Evolutionary conservation across 2,888 invertebrate species (phyloP), one percentile per base, ranked within the genome.

Genomic region (Philonicus albiceps): DNA sequence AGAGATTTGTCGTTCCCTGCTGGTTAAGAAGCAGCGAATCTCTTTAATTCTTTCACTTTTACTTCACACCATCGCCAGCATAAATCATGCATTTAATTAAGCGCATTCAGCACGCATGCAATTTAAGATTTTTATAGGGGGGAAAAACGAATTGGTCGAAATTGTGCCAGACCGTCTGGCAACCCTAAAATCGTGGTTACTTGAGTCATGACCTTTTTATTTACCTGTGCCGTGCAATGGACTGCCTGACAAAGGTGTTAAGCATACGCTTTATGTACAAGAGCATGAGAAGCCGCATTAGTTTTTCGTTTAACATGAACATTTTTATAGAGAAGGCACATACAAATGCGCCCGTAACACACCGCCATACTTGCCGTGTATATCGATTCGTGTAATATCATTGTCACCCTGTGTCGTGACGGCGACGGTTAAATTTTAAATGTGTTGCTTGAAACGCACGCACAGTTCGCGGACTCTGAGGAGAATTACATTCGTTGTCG

Each of bases 391-490:
- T 13, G 43, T 7, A 19, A 4, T 8, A 27, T 22, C 64, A 22
- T 27, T 27, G 64, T 64, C 64, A 64, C 64, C 64, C 64, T 64
- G 64, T 64, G 22, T 27, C 7, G 64, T 49, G 81, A 81, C 7
- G 81, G 64, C 81, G 81, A 81, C 81, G 81, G 81, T 81, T 81
- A 81, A 3, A 55, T 81, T 81, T 81, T 53, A 81, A 81, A 55
- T 81, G 81, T 81, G 55, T 53, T 27, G 34, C 31, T 34, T 1
- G 64, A 55, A n/a, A 64, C 34, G 53, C 81, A 53, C 34, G 81
- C n/a, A 74, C 34, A 31, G 27, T 19, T 34, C 31, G 74, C 74
- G 27, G n/a, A 31, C 31, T 40, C n/a, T n/a, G 37, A 76, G 34
- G 76, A 49, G 78, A 78, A 78, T 30, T 78, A 13, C 3, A 53